Evolutionary conservation across 1,140 invertebrate species (phyloP), one percentile per base, ranked within the genome.

Genomic region (Diorhabda sublineata): DNA sequence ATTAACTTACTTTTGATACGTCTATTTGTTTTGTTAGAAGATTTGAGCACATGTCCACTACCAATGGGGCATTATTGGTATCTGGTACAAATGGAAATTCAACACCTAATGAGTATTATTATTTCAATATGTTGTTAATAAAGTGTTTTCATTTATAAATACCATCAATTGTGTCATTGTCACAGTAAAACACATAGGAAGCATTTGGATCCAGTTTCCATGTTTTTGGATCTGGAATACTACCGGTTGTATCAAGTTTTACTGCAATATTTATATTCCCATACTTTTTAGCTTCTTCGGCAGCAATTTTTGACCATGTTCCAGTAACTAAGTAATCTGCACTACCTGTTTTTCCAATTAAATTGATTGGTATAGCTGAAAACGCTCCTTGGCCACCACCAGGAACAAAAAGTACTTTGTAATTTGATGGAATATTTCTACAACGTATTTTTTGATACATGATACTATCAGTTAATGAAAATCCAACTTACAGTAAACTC

Each of bases 21-120:
- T 99, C 96, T 57, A 99, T 71, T 68, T 88, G 85, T 77, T 91
- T 88, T 1, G 95, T 92, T 73, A 98, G 87, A 74, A 99, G 92
- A 84, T 98, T 98, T 2, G 97, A 99, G 2, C 97, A 98, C 94
- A 99, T 98, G 82, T 99, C 98, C 72, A 89, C 90, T 4, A 98
- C 94, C 42, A 99, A 78, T 2, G 96, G 94, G 44, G 98, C 89
- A 66, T 90, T 91, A 69, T 90, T 89, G 5, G 89, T 91, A 73
- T 95, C 90, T 2, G 97, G 96, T 64, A 97, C 85, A 69, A 86
- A 90, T 61, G 91, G 87, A 82, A 97, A 98, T 84, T 99, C 97
- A 7, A 99, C 88, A 62, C 96, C 94, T 94, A 77, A 74, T 70
- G 72, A 6, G n/a, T 52, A 52, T 8, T 3, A 42, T 6, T 6